phyloP scores from a whole-genome alignment of 1,140 invertebrate genomes.

The Semibalanus balanoides region DNA sequence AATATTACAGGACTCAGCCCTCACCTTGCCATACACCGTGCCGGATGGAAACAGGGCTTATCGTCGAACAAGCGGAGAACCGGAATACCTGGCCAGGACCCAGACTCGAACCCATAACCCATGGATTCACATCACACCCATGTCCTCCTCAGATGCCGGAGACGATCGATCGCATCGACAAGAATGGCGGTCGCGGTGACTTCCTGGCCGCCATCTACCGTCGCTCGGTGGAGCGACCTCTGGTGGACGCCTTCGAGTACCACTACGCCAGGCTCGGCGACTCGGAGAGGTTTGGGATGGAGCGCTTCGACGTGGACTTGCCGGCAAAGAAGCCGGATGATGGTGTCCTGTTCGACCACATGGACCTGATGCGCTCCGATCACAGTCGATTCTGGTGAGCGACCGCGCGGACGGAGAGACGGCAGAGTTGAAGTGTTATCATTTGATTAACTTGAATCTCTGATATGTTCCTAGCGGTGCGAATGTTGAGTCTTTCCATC shows the following conservation, averaged over 20 bases:
- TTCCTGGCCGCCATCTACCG: slow-evolving; percentile 30
- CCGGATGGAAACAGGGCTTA: too few species aligned
- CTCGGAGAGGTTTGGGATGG: slow-evolving; percentile 11
- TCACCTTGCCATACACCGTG: too few species aligned
- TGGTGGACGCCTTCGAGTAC: slow-evolving; percentile 19
- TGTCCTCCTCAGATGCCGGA: slow-evolving; percentile 24
- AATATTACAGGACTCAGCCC: too few species aligned
- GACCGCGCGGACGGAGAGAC: too few species aligned
- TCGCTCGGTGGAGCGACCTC: slow-evolving; percentile 22
- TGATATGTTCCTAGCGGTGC: too few species aligned
- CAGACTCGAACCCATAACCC: too few species aligned
- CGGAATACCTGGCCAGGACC: too few species aligned
- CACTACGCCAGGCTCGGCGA: slow-evolving; percentile 14
- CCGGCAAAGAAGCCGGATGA: slow-evolving; percentile 14
- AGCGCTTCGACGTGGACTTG: slow-evolving; percentile 19
- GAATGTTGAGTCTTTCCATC: too few species aligned
- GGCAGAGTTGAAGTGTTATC: too few species aligned
- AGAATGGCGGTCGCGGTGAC: slow-evolving; percentile 28
- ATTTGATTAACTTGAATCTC: too few species aligned
- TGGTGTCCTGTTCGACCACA: slow-evolving; percentile 18
- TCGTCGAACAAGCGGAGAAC: too few species aligned
- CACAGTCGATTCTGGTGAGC: slow-evolving; percentile 28
- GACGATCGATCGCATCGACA: slow-evolving; percentile 21
- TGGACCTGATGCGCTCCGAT: slow-evolving; percentile 27
- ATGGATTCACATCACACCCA: too few species aligned